Evolutionary conservation across 2,113 vertebrate genomes (phyloP).

Genomic region (Hydropotes inermis): DNA sequence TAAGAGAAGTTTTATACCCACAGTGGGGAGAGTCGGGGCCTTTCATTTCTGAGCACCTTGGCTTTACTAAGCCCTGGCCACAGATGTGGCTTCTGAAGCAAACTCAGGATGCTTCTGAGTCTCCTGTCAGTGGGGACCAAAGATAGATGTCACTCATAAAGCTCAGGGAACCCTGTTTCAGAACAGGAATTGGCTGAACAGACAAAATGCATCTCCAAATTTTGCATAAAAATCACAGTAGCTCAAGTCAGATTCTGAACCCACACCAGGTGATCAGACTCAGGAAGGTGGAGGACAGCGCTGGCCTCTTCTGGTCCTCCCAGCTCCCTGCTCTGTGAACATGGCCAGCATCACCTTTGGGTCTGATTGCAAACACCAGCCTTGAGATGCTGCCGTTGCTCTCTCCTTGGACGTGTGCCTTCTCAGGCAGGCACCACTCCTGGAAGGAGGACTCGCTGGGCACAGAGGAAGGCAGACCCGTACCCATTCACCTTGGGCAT

Average conservation of each 20-base stretch:
- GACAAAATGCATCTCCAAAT: accelerated
- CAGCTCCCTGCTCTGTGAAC: background rate
- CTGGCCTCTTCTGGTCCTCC: background rate
- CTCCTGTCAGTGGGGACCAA: accelerated
- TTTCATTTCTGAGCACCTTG: background rate
- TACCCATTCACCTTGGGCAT: accelerated
- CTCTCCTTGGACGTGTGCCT: accelerated
- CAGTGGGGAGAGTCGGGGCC: background rate
- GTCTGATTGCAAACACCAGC: background rate
- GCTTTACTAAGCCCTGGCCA: background rate
- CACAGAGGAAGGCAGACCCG: background rate
- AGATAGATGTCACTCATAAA: accelerated
- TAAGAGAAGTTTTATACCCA: background rate
- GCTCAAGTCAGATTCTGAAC: background rate
- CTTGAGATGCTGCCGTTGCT: background rate
- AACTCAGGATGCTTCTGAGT: accelerated
- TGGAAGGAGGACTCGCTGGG: accelerated
- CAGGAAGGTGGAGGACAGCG: accelerated
- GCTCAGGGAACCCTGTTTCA: accelerated
- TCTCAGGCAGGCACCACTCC: accelerated
- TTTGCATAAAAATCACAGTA: accelerated
- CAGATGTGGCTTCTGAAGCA: accelerated
- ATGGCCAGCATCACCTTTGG: background rate
- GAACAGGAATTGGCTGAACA: accelerated
- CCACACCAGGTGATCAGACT: accelerated